Conservation (phyloP, 2,797 vertebrate genomes). For the Peromyscus eremicus region DNA sequence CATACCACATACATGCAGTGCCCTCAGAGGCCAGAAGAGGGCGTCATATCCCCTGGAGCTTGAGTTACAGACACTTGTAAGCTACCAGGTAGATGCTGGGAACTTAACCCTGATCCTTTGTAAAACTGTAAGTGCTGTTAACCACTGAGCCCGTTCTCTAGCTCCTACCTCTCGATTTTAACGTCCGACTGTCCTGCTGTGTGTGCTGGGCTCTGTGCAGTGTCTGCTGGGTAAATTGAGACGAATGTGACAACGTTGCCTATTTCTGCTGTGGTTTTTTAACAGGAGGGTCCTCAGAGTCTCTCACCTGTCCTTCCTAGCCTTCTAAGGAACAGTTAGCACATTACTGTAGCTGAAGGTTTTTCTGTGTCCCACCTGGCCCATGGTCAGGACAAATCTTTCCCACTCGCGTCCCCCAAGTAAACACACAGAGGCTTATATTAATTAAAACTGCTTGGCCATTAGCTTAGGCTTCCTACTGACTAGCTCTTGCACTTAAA, state of each 20-base stretch:
- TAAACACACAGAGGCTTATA: no score
- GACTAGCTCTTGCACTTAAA: no score
- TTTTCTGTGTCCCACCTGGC: no score
- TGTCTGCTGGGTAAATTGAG: neutral
- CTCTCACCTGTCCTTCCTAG: neutral
- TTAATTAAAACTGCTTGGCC: no score
- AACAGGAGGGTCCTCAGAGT: fast-evolving
- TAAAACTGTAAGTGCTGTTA: neutral
- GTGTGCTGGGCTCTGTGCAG: fast-evolving
- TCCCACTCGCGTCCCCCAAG: no score
- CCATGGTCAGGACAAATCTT: no score
- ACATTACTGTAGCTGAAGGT: neutral
- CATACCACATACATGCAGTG: neutral
- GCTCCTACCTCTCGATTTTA: neutral
- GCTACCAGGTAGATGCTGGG: neutral
- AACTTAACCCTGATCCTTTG: neutral
- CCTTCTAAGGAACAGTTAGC: neutral
- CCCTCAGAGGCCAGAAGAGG: neutral
- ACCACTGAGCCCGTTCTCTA: neutral
- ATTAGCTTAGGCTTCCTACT: no score
- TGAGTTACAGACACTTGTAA: neutral
- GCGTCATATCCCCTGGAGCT: neutral
- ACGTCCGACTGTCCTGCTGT: neutral
- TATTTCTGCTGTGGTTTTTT: neutral
- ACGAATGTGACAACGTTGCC: neutral